Evolutionary conservation across 1,140 invertebrate genomes (phyloP).

Genomic region (Diorhabda sublineata): DNA sequence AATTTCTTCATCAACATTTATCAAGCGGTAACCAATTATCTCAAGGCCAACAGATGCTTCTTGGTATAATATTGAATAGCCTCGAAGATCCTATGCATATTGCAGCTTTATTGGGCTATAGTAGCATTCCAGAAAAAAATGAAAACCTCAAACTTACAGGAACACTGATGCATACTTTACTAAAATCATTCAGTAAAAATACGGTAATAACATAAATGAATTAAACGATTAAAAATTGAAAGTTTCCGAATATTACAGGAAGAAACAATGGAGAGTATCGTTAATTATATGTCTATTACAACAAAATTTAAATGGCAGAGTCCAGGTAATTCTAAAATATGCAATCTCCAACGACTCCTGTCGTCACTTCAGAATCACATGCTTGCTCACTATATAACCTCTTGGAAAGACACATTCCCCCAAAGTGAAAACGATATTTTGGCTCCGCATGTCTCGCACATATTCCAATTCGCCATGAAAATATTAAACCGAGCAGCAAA

Average conservation of each 20-base stretch:
- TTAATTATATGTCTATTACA: constrained; percentile 33
- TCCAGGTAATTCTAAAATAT: constrained; percentile 38
- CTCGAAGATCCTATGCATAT: constrained; percentile 60
- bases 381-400: constrained; percentile 49
- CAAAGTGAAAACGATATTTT: constrained; percentile 42
- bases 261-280: constrained; percentile 38
- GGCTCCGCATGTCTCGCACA: constrained; percentile 50
- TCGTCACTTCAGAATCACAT: constrained; percentile 61
- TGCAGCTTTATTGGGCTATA: constrained; percentile 54
- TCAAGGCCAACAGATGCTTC: constrained; percentile 59
- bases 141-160: constrained; percentile 51
- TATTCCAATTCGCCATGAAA: constrained; percentile 52
- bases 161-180: constrained; percentile 56
- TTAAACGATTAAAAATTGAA: neutral
- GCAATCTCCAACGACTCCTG: constrained; percentile 52
- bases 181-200: constrained; percentile 54
- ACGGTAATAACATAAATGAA: constrained; percentile 47
- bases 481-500: constrained; percentile 47
- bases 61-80: constrained; percentile 59
- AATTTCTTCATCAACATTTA: constrained; percentile 56
- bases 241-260: constrained; percentile 29
- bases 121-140: constrained; percentile 35
- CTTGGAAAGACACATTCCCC: constrained; percentile 17
- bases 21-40: constrained; percentile 55
- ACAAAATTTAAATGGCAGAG: constrained; percentile 40